These are phyloP conservation scores for Conomelus anceps DNA, from an alignment of 2,888 invertebrate species.

Conservation along the genomic window DNA sequence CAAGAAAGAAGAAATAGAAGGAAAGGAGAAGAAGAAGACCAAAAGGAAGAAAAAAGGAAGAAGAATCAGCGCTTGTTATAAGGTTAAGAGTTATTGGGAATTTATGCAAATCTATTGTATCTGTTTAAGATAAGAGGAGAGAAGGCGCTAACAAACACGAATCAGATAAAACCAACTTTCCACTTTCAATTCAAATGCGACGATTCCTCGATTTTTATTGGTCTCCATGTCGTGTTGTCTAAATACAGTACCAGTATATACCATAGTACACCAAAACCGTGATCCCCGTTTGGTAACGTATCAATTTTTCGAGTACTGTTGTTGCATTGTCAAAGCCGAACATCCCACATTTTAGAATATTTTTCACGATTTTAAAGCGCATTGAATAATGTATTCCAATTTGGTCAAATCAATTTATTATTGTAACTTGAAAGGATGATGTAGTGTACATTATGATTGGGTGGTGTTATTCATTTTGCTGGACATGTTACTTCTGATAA, in stretches of 20 bases:
- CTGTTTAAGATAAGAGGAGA: background rate
- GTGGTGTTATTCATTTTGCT: too few species aligned
- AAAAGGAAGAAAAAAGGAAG: background rate
- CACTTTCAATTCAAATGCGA: background rate
- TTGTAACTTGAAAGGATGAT: too few species aligned
- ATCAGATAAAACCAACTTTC: background rate
- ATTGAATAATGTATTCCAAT: too few species aligned
- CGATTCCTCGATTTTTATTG: background rate
- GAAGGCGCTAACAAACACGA: background rate
- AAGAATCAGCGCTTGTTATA: background rate
- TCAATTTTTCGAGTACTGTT: background rate
- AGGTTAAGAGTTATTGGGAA: background rate
- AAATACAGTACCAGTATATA: background rate
- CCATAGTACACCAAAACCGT: background rate
- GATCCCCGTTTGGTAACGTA: background rate
- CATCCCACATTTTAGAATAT: too few species aligned
- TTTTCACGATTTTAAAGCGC: too few species aligned
- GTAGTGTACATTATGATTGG: too few species aligned
- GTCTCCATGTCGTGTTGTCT: too few species aligned
- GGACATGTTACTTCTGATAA: too few species aligned
- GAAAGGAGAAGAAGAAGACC: background rate
- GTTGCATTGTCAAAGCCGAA: background rate
- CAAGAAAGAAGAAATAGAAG: too few species aligned
- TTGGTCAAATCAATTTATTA: too few species aligned
- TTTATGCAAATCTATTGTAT: background rate